Evolutionary conservation across 2,113 vertebrate species (phyloP).

Genomic region (Cheilinus undulatus): DNA sequence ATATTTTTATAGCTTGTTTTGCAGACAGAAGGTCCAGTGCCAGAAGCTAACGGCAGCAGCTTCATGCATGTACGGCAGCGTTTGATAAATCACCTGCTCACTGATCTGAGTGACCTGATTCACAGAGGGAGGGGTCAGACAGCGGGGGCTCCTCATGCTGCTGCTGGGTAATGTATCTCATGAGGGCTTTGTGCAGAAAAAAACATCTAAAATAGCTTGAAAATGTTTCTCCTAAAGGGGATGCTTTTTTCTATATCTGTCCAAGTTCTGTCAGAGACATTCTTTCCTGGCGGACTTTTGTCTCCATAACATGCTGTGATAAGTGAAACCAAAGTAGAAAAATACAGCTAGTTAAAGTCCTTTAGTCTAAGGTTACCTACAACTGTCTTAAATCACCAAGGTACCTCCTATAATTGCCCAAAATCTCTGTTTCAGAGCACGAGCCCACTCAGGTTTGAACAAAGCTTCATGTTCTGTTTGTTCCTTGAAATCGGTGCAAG

Average conservation of each 20-base stretch:
- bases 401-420: too few relatives aligned
- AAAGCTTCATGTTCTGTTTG: too few relatives aligned
- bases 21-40: not conserved
- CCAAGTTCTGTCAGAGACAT: too few relatives aligned
- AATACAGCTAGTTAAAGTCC: too few relatives aligned
- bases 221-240: not conserved
- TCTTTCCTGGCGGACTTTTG: too few relatives aligned
- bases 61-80: not conserved
- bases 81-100: slow-evolving; percentile 31
- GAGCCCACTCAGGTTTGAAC: too few relatives aligned
- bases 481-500: too few relatives aligned
- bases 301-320: too few relatives aligned
- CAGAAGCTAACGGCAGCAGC: not conserved
- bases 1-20: not conserved
- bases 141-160: not conserved
- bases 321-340: too few relatives aligned
- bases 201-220: not conserved
- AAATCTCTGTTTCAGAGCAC: too few relatives aligned
- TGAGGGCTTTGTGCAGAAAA: not conserved
- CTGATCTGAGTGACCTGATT: slow-evolving; percentile 29
- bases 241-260: not conserved
- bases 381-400: too few relatives aligned
- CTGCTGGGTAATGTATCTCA: not conserved
- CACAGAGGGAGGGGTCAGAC: not conserved
- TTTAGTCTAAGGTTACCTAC: too few relatives aligned